phyloP scores from a whole-genome alignment of 2,113 vertebrate genomes.

The Cyanoderma ruficeps region DNA sequence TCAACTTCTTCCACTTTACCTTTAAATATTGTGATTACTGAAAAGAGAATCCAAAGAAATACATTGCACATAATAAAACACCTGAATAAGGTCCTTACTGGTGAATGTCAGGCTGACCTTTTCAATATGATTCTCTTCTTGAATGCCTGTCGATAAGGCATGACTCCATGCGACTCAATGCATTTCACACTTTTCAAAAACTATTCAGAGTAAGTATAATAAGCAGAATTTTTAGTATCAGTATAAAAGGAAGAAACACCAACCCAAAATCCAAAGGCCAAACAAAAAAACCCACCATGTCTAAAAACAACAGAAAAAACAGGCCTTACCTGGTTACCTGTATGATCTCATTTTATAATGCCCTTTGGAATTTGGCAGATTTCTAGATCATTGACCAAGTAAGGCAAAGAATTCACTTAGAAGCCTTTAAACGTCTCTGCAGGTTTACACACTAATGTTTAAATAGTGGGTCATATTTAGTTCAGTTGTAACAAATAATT shows the following conservation, averaged over 20 bases:
- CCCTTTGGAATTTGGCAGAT: not conserved
- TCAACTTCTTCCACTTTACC: constrained; percentile 98
- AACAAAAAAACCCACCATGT: not conserved
- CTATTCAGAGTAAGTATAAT: not conserved
- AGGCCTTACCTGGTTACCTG: constrained; percentile 7
- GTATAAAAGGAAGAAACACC: not conserved
- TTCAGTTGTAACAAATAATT: not conserved
- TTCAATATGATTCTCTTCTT: not conserved
- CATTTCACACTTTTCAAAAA: not conserved
- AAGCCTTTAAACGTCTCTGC: not conserved
- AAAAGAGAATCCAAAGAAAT: constrained; percentile 66
- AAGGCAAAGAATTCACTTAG: not conserved
- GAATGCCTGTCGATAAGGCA: not conserved
- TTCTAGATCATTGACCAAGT: not conserved
- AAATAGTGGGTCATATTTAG: not conserved
- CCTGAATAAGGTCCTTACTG: not conserved
- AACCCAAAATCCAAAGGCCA: not conserved
- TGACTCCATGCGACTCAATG: not conserved
- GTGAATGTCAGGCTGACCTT: constrained; percentile 1
- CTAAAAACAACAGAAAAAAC: not conserved
- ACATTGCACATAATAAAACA: constrained; percentile 56
- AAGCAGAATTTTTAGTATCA: not conserved
- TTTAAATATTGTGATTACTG: constrained; percentile 98
- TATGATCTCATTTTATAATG: not conserved
- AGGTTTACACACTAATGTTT: not conserved